phyloP scores from a whole-genome alignment of 2,797 vertebrate genomes.

The Enteromius treurensis region DNA sequence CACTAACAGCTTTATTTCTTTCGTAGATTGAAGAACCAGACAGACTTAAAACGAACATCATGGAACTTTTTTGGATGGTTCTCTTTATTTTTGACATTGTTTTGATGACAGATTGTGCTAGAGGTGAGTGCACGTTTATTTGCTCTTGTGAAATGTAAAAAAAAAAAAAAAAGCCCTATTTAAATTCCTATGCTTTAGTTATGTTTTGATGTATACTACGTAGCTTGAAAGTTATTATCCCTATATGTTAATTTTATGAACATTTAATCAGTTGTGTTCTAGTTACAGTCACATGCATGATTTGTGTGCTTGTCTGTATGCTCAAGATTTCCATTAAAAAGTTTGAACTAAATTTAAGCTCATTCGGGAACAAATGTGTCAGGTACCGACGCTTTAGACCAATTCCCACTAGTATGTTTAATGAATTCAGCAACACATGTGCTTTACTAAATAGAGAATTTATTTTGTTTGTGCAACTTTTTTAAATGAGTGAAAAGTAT shows the following conservation, averaged over 20 bases:
- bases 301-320: neutral
- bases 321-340: neutral
- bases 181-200: neutral
- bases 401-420: neutral
- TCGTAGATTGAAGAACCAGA: constrained; percentile 45
- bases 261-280: neutral
- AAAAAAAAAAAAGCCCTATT: neutral
- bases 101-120: constrained; percentile 54
- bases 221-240: neutral
- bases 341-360: neutral
- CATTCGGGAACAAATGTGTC: neutral
- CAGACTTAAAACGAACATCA: constrained; percentile 17
- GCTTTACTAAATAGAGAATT: neutral
- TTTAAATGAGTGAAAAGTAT: no score
- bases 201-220: neutral
- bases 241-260: neutral
- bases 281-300: constrained; percentile 1
- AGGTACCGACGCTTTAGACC: neutral
- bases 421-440: neutral
- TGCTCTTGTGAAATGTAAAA: neutral
- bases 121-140: constrained; percentile 51
- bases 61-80: constrained; percentile 58
- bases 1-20: constrained; percentile 8
- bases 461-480: neutral
- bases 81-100: constrained; percentile 53